Evolutionary conservation across 2,888 invertebrate genomes (phyloP).

Genomic region (Drosophila heteroneura): DNA sequence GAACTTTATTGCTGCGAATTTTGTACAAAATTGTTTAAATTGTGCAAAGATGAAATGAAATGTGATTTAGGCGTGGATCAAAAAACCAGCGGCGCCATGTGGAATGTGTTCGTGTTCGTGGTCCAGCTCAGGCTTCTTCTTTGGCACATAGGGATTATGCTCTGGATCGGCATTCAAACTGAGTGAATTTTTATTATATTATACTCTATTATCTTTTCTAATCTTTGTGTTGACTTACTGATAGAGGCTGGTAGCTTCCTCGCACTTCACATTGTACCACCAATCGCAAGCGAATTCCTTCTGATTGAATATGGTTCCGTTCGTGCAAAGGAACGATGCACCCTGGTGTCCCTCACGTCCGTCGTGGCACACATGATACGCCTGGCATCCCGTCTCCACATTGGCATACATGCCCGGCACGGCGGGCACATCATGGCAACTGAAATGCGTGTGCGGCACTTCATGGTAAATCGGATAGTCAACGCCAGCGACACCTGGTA

Average conservation of each 20-base stretch:
- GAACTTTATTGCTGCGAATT: conserved; percentile 22
- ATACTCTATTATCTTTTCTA: not conserved
- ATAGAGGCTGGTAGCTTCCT: conserved; percentile 90
- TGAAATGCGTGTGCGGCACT: conserved; percentile 92
- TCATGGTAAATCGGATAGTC: conserved; percentile 93
- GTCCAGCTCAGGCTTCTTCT: conserved; percentile 87
- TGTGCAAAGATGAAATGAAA: conserved; percentile 6
- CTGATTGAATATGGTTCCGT: conserved; percentile 95
- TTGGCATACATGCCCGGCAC: conserved; percentile 96
- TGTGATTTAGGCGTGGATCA: conserved; percentile 78
- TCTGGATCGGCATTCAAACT: conserved; percentile 92
- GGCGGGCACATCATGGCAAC: conserved; percentile 91
- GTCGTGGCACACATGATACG: conserved; percentile 95
- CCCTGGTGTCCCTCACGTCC: conserved; percentile 94
- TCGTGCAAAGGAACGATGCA: conserved; percentile 93
- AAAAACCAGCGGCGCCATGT: conserved; percentile 73
- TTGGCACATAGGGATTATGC: conserved; percentile 92
- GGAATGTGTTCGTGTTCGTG: conserved; percentile 73
- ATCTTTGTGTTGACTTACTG: conserved; percentile 86
- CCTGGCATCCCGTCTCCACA: conserved; percentile 95
- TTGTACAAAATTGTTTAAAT: conserved; percentile 22
- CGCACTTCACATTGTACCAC: conserved; percentile 96
- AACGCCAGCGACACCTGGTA: conserved; percentile 92
- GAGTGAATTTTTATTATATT: not conserved
- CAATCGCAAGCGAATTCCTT: conserved; percentile 94